Evolutionary conservation across 2,113 vertebrate species (phyloP), one percentile per base, ranked within the genome.

Genomic region (Proteles cristata): DNA sequence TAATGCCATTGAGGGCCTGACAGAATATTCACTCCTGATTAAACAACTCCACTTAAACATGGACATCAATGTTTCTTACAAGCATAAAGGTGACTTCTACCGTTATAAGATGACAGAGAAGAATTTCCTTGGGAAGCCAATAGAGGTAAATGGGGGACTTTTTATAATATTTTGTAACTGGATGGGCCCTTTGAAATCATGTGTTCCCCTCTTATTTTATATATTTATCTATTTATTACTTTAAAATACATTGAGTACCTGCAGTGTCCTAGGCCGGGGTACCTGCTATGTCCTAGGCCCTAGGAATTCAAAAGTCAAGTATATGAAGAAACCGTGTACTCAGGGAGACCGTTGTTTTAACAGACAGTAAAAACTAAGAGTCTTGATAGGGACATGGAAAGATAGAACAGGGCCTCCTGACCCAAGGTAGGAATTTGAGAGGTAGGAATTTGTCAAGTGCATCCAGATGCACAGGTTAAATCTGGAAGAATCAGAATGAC

Each of bases 1-100:
- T 25, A 98, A 99, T 96, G 99, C 99, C 81, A 98, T 99, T 1
- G 99, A 99, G 94, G 99, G 99, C 3, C 63, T 99, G 96, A 99
- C 99, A 9, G 99, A 99, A 93, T 99, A 99, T 98, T 99, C 97
- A 82, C 97, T 98, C 23, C 63, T 99, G 45, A n/a, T 97, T 65
- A 98, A 97, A 66, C 97, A 96, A 39, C 90, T 99, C 1, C 55
- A 0, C 4, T 97, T 99, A 97, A 85, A 99, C 77, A 99, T 99
- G 99, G 95, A 97, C 5, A 98, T 99, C 81, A 98, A 80, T 33
- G 90, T 99, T 14, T 89, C 98, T 45, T 99, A 99, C 97, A 99
- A 96, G 63, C 98, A 88, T 3, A 74, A 97, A 11, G 99, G 99
- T 28, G 0, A 79, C 3, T 91, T 99, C 14, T 9, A 95, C 1